A percentile compares a stretch with the other conserved stretches of the same genome.
phyloP scores from a whole-genome alignment of 1,140 invertebrate genomes.

The Druon quercuslanigerum region DNA sequence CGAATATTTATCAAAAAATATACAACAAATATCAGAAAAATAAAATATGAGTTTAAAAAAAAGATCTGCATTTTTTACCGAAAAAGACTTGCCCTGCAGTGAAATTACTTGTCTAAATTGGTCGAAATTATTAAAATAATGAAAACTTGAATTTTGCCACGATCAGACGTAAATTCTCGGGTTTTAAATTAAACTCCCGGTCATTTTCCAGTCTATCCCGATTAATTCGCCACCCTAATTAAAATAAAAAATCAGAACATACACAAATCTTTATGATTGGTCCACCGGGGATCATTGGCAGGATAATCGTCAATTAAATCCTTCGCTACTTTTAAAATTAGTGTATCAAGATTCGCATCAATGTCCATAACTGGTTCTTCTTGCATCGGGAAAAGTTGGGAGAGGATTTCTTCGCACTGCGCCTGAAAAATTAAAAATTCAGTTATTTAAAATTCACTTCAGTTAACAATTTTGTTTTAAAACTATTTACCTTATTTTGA shows the following conservation, averaged over 20 bases:
- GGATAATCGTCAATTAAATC: slow-evolving; percentile 93
- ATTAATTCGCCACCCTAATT: too few species aligned
- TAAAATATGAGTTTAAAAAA: too few species aligned
- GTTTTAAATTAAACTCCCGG: too few species aligned
- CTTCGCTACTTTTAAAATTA: slow-evolving; percentile 83
- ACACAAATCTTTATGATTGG: slow-evolving; percentile 67
- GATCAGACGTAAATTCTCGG: too few species aligned
- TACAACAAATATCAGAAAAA: too few species aligned
- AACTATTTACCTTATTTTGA: slow-evolving; percentile 59
- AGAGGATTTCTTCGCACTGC: slow-evolving; percentile 81
- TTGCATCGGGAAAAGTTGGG: slow-evolving; percentile 81
- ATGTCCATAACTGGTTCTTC: slow-evolving; percentile 75
- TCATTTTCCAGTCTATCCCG: too few species aligned
- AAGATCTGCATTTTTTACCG: too few species aligned
- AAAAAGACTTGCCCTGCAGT: too few species aligned
- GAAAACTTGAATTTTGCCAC: too few species aligned
- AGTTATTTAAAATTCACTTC: slow-evolving; percentile 8
- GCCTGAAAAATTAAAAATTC: slow-evolving; percentile 60
- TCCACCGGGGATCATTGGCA: slow-evolving; percentile 91
- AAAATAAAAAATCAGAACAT: slow-evolving; percentile 33
- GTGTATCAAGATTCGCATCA: slow-evolving; percentile 80
- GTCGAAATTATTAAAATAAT: too few species aligned
- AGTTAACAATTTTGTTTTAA: not conserved
- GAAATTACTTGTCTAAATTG: too few species aligned
- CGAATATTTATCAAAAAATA: too few species aligned